A percentile compares a stretch with the other conserved stretches of the same genome.
phyloP scores from a whole-genome alignment of 2,888 invertebrate genomes.

The Macaria liturata region DNA sequence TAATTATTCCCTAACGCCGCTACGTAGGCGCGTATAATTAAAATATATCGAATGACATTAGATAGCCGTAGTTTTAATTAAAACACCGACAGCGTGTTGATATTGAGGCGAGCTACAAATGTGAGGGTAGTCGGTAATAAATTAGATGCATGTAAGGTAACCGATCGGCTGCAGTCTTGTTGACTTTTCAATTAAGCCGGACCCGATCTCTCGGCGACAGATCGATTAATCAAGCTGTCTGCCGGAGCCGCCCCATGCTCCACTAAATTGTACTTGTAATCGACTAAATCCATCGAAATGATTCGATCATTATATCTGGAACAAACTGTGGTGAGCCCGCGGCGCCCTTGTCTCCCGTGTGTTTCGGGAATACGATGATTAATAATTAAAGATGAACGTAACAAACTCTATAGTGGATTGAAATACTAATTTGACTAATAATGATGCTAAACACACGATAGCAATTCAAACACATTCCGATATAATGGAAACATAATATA shows the following conservation, averaged over 20 bases:
- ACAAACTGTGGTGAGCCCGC: conserved; percentile 18
- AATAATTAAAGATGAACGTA: not conserved
- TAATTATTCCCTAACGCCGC: conserved; percentile 18
- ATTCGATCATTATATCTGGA: conserved; percentile 35
- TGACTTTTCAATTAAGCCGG: conserved; percentile 81
- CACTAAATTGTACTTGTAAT: conserved; percentile 47
- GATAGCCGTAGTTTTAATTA: conserved; percentile 19
- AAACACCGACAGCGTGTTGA: conserved; percentile 22
- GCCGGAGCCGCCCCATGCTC: conserved; percentile 44
- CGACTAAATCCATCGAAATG: conserved; percentile 38
- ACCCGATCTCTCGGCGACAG: conserved; percentile 60
- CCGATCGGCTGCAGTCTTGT: conserved; percentile 70
- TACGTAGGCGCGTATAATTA: conserved; percentile 23
- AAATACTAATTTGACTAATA: no score
- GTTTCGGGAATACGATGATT: not conserved
- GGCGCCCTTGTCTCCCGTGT: conserved; percentile 8
- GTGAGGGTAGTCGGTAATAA: conserved; percentile 53
- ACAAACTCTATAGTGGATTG: not conserved
- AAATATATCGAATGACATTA: conserved; percentile 25
- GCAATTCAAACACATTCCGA: no score
- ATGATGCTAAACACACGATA: no score
- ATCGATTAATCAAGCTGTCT: conserved; percentile 63
- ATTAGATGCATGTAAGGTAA: conserved; percentile 62
- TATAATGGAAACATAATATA: no score
- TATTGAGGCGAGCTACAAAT: conserved; percentile 34